Conservation (phyloP, 37 sponge, comb jelly and placozoan species). For the Bolinopsis microptera region DNA sequence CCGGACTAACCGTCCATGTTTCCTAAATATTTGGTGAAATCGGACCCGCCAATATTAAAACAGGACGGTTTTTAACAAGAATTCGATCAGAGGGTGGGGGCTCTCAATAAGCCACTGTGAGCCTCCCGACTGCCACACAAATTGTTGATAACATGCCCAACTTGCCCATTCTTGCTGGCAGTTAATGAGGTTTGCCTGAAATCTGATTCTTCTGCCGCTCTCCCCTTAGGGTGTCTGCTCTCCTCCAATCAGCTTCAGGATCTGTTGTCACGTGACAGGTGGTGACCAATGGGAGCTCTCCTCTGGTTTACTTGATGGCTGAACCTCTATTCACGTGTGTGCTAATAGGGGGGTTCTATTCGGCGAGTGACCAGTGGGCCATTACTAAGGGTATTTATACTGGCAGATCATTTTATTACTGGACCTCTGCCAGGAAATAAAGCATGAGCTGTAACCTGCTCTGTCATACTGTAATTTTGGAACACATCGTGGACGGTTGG, state of each 20-base stretch:
- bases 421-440: neutral
- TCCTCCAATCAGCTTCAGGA: neutral
- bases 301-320: neutral
- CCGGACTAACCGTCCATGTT: too few species aligned
- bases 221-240: neutral
- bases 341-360: neutral
- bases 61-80: too few species aligned
- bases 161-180: neutral
- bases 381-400: neutral
- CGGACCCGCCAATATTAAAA: too few species aligned
- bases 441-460: too few species aligned
- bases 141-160: neutral
- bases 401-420: neutral
- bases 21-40: neutral
- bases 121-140: neutral
- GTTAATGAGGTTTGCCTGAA: neutral
- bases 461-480: too few species aligned
- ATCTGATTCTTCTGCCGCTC: neutral
- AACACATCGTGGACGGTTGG: too few species aligned
- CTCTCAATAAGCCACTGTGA: neutral
- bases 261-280: neutral
- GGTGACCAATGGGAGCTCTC: neutral
- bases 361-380: neutral
- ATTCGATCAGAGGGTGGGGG: too few species aligned
- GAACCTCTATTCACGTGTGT: neutral